Percentiles rank a stretch among this genome's conserved stretches.
Evolutionary conservation across 2,888 invertebrate genomes (phyloP).

Genomic region (Melieria crassipennis): DNA sequence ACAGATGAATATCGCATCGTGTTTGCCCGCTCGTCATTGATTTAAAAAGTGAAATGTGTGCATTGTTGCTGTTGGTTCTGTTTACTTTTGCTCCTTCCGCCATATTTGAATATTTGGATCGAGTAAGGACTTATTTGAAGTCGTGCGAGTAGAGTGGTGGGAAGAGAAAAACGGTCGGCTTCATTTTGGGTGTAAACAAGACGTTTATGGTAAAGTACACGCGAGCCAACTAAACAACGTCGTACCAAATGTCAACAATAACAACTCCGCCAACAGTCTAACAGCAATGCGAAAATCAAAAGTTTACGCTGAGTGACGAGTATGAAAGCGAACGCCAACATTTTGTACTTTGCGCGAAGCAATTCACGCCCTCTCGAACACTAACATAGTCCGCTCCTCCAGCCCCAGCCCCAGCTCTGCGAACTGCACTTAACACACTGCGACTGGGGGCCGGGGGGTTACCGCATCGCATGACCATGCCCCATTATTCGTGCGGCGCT

Average conservation of each 20-base stretch:
- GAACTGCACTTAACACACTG: constrained; percentile 8
- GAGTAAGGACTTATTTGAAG: no score
- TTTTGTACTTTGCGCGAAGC: background rate
- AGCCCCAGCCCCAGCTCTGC: constrained; percentile 7
- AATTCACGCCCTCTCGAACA: no score
- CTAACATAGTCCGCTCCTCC: background rate
- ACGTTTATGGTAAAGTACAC: constrained; percentile 1
- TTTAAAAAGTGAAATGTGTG: background rate
- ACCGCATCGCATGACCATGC: constrained; percentile 28
- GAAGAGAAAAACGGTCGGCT: no score
- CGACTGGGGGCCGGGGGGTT: background rate
- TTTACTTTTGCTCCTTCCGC: no score
- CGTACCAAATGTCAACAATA: background rate
- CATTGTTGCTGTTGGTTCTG: background rate
- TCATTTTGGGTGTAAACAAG: constrained; percentile 3
- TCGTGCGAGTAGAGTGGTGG: no score
- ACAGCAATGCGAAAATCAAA: no score
- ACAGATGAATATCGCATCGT: no score
- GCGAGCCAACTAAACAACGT: background rate
- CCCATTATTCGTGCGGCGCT: constrained; percentile 16
- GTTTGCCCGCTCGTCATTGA: background rate
- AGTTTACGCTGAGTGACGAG: no score
- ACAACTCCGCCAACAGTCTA: background rate
- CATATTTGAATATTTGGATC: no score
- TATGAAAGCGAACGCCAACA: background rate